Base-by-base conservation (phyloP, 2,888 invertebrate species). In the Dynastes maya region DNA sequence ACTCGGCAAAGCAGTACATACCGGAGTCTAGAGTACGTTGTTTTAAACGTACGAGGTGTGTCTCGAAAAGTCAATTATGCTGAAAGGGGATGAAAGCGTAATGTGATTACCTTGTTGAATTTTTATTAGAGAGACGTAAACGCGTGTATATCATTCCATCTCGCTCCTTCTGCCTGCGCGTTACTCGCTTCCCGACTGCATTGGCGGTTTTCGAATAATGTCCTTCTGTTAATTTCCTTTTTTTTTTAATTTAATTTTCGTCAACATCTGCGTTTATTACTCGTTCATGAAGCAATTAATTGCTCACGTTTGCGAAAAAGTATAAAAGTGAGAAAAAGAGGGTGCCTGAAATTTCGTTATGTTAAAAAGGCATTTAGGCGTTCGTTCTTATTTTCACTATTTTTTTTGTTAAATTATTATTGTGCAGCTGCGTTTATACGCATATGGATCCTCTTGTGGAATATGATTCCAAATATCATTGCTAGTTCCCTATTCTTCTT, bases 101-200 rank as follows among this genome's bases (percentile, higher is more conserved):
- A 77, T 68, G 76, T 68, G 61, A 77, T 77, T 77, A 77, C 76
- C 65, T 77, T 68, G 76, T 77, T 77, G 76, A 77, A 77, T 77
- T 77, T 77, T 77, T 77, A 77, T 77, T 67, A 77, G 76, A 45
- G 72, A 22, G 22, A 61, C 72, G 72, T 74, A 74, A 74, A 74
- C 71, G 61, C 61, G 72, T 29, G 61, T 61, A 45, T 61, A 37
- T 61, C 45, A 13, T 27, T 74, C 55, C 45, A 16, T 58, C 40
- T 37, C 32, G 27, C 29, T 71, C 32, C n/a, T 27, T 58, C n/a
- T 71, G 5, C 22, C 32, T n/a, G 4, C 29, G 13, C 6, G 29
- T 45, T 5, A 45, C 27, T 61, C 49, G 61, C 45, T 61, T 61
- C 13, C 29, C 29, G 55, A 16, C 29, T 61, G 58, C 29, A 61